These are phyloP conservation scores for Napeogenes inachia DNA, from an alignment of 2,888 invertebrate genomes.

Conservation along the genomic window DNA sequence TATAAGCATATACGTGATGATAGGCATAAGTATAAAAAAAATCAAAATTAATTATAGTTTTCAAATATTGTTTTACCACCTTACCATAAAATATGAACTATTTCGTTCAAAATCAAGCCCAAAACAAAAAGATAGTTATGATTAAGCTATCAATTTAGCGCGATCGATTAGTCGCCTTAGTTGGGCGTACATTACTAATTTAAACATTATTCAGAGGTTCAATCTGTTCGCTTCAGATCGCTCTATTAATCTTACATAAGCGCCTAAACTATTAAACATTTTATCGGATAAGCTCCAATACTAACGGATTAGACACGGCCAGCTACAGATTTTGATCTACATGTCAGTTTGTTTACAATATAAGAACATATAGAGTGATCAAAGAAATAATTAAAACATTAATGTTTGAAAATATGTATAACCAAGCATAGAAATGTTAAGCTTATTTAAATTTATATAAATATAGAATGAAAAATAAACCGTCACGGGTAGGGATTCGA, in stretches of 20 bases:
- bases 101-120: not conserved
- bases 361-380: not conserved
- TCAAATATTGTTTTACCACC: too few species aligned
- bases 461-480: too few species aligned
- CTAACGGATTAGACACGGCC: conserved; percentile 52
- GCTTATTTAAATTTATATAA: too few species aligned
- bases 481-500: too few species aligned
- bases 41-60: too few species aligned
- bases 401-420: too few species aligned
- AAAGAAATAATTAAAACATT: too few species aligned
- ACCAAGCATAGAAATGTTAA: too few species aligned
- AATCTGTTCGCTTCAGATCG: conserved; percentile 42
- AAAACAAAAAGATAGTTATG: not conserved
- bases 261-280: conserved; percentile 59
- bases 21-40: too few species aligned
- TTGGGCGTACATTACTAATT: conserved; percentile 42
- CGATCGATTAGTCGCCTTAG: conserved; percentile 21
- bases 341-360: conserved; percentile 8
- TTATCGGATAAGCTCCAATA: conserved; percentile 51
- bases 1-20: too few species aligned
- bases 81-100: too few species aligned
- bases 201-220: conserved; percentile 45
- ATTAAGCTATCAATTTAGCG: not conserved
- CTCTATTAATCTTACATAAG: conserved; percentile 58
- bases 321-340: conserved; percentile 43